Conservation (phyloP, 1,140 invertebrate genomes). For the Pachyrhynchus sulphureomaculatus region DNA sequence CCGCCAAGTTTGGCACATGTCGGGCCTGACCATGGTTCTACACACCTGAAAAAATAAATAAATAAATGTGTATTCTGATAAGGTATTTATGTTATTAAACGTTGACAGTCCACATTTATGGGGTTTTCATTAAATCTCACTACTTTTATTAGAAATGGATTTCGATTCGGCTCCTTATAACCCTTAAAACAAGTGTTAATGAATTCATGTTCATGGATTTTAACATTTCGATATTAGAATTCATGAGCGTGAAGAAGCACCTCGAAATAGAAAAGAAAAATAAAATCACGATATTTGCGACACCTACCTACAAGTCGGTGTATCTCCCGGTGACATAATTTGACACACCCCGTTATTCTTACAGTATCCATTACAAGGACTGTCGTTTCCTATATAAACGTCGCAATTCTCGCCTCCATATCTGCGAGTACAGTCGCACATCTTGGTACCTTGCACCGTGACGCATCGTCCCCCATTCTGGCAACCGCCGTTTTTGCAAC, state of each 20-base stretch:
- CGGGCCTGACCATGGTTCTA: slow-evolving; percentile 59
- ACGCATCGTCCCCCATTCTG: slow-evolving; percentile 36
- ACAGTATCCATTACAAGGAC: slow-evolving; percentile 62
- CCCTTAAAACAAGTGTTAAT: no score
- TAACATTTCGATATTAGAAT: no score
- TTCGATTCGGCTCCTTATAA: no score
- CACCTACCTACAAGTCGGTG: slow-evolving; percentile 53
- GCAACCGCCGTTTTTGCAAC: background rate
- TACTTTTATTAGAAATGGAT: no score
- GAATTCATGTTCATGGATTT: no score
- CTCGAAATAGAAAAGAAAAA: no score
- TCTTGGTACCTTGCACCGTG: slow-evolving; percentile 32
- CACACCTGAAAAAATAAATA: slow-evolving; percentile 53
- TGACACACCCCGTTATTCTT: slow-evolving; percentile 60
- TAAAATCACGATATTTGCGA: no score
- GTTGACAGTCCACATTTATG: no score
- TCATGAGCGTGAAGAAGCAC: no score
- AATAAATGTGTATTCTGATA: no score
- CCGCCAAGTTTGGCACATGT: slow-evolving; percentile 55
- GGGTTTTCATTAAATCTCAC: no score
- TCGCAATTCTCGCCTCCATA: slow-evolving; percentile 59
- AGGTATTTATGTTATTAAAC: no score
- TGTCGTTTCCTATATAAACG: slow-evolving; percentile 58
- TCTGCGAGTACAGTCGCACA: slow-evolving; percentile 52
- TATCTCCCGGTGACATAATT: slow-evolving; percentile 39